phyloP scores from a whole-genome alignment of 2,888 invertebrate species.

The Trissolcus brochymenae region DNA sequence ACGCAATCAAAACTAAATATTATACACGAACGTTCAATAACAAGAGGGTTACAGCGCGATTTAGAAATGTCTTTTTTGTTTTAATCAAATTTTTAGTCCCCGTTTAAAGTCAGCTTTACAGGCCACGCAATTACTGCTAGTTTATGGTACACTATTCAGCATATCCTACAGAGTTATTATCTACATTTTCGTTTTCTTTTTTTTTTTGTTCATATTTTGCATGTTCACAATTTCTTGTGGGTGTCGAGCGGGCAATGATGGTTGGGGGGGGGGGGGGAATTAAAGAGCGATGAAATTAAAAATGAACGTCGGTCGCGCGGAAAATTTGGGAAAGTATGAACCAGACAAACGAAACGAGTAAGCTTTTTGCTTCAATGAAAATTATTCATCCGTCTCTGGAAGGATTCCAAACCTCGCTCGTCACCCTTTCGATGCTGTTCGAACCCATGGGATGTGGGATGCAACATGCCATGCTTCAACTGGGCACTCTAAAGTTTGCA shows the following conservation, averaged over 20 bases:
- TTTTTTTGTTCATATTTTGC: constrained; percentile 49
- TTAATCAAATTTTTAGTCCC: neutral
- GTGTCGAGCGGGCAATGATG: constrained; percentile 51
- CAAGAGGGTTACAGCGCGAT: no score
- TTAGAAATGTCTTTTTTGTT: no score
- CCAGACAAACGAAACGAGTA: no score
- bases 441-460: constrained; percentile 27
- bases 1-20: no score
- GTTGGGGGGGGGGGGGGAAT: neutral
- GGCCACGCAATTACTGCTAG: constrained; percentile 52
- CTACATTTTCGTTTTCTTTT: constrained; percentile 48
- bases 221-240: constrained; percentile 55
- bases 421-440: constrained; percentile 42
- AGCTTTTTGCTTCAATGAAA: constrained; percentile 11
- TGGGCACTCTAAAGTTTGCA: neutral
- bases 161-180: constrained; percentile 32
- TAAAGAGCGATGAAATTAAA: neutral
- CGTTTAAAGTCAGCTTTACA: constrained; percentile 47
- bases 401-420: constrained; percentile 50
- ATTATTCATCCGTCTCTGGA: constrained; percentile 42
- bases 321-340: no score
- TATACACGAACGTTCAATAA: no score
- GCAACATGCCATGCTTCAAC: constrained; percentile 13
- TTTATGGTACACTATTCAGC: constrained; percentile 36
- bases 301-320: neutral